Percentiles rank a stretch among this genome's conserved stretches.
phyloP scores from a whole-genome alignment of 2,113 vertebrate species.

The Onychostoma macrolepis region DNA sequence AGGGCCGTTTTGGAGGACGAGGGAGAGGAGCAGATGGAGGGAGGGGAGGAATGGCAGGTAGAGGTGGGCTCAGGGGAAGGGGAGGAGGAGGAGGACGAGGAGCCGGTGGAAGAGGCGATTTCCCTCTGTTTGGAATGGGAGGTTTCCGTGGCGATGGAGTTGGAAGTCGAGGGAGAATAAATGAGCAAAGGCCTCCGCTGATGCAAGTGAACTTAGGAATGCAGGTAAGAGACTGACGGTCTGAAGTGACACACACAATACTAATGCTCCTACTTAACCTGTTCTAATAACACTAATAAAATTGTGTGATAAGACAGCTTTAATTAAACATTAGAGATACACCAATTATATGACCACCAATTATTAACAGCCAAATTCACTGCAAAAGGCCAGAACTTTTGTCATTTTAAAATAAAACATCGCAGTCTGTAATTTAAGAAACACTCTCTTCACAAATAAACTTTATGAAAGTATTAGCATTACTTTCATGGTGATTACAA shows the following conservation, averaged over 20 bases:
- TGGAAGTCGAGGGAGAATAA: slow-evolving; percentile 82
- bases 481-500: too few species aligned
- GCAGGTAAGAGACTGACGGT: slow-evolving; percentile 77
- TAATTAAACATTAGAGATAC: not conserved
- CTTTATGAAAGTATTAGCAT: too few species aligned
- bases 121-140: slow-evolving; percentile 77
- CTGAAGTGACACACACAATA: not conserved
- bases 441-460: too few species aligned
- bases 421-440: too few species aligned
- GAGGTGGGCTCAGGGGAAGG: slow-evolving; percentile 70
- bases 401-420: too few species aligned
- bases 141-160: slow-evolving; percentile 82
- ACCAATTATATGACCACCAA: not conserved
- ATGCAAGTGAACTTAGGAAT: slow-evolving; percentile 82
- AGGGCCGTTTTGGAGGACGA: slow-evolving; percentile 82
- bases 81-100: slow-evolving; percentile 72
- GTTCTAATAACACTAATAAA: not conserved
- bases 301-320: not conserved
- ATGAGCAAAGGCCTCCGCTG: slow-evolving; percentile 83
- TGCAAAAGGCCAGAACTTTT: not conserved
- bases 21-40: slow-evolving; percentile 72
- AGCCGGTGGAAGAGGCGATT: slow-evolving; percentile 72
- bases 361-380: too few species aligned
- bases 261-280: not conserved
- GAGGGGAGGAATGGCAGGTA: slow-evolving; percentile 77